Conservation (phyloP, 2,888 invertebrate genomes). For the Anthophora plumipes region DNA sequence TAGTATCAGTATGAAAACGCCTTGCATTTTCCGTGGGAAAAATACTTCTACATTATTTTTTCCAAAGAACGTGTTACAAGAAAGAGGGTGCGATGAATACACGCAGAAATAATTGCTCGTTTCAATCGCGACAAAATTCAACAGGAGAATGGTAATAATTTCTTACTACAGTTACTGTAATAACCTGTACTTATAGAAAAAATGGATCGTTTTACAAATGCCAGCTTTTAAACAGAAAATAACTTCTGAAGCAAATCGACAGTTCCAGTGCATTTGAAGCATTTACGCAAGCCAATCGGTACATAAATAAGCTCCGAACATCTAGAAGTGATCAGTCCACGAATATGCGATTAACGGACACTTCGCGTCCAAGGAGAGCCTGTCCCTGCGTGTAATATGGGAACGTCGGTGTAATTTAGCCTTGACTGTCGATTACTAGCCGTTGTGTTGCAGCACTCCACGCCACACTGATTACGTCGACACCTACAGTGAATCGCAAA, state of each 20-base stretch:
- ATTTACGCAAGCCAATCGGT: too few relatives aligned
- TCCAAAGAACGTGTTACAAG: too few relatives aligned
- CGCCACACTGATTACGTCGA: constrained; percentile 21
- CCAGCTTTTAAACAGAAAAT: too few relatives aligned
- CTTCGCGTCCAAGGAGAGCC: constrained; percentile 68
- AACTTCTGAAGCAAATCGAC: too few relatives aligned
- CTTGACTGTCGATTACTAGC: constrained; percentile 63
- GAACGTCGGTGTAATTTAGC: constrained; percentile 55
- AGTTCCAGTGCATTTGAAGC: neutral
- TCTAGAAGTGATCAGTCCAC: constrained; percentile 58
- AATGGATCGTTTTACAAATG: neutral
- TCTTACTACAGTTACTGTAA: neutral
- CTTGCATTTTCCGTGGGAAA: too few relatives aligned
- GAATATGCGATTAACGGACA: constrained; percentile 58
- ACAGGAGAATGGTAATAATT: too few relatives aligned
- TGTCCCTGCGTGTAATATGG: constrained; percentile 58
- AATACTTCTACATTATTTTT: too few relatives aligned
- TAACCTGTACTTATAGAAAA: neutral
- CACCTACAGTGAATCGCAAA: too few relatives aligned
- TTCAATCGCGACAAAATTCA: too few relatives aligned
- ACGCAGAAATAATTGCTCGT: too few relatives aligned
- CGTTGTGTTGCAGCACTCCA: constrained; percentile 18
- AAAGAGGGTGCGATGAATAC: too few relatives aligned
- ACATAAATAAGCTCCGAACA: neutral
- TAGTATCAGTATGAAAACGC: too few relatives aligned